A percentile compares a stretch with the other conserved stretches of the same genome.
These are phyloP conservation scores for Steinernema scapterisci DNA, from an alignment of 2,888 invertebrate genomes.

Conservation along the genomic window DNA sequence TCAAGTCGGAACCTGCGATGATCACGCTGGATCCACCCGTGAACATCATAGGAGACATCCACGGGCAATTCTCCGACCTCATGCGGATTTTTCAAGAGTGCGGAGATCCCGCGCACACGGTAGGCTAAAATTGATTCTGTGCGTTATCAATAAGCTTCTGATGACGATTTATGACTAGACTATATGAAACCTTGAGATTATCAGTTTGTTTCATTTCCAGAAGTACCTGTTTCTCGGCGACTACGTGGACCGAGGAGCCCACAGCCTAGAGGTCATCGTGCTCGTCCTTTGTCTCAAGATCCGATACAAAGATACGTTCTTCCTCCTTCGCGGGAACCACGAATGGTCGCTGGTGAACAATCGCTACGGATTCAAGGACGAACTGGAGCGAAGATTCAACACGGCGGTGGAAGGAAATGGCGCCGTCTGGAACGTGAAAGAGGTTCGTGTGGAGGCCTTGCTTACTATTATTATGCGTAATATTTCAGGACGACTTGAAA, in stretches of 20 bases:
- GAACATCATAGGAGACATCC: conserved; percentile 39
- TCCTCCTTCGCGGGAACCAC: conserved; percentile 53
- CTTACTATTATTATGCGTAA: not conserved
- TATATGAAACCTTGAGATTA: too few relatives aligned
- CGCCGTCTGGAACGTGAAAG: conserved; percentile 36
- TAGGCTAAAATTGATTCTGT: not conserved
- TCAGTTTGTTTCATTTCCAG: conserved; percentile 22
- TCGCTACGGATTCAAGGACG: conserved; percentile 58
- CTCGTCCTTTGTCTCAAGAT: conserved; percentile 41
- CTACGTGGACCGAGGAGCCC: conserved; percentile 39
- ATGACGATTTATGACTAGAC: not conserved
- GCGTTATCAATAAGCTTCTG: not conserved
- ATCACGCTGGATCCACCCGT: conserved; percentile 32
- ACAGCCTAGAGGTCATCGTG: conserved; percentile 37
- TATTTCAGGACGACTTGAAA: conserved; percentile 34
- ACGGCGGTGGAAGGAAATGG: conserved; percentile 10
- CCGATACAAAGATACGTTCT: conserved; percentile 47
- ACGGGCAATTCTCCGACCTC: conserved; percentile 37
- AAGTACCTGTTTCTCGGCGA: conserved; percentile 39
- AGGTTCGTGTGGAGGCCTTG: not conserved
- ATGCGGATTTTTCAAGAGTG: conserved; percentile 37
- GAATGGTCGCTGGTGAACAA: conserved; percentile 56
- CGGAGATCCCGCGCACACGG: conserved; percentile 33
- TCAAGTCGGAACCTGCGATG: conserved; percentile 34
- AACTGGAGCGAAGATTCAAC: conserved; percentile 42